These are phyloP conservation scores for Gymnodraco acuticeps DNA, from an alignment of 2,797 vertebrate genomes.

Conservation along the genomic window DNA sequence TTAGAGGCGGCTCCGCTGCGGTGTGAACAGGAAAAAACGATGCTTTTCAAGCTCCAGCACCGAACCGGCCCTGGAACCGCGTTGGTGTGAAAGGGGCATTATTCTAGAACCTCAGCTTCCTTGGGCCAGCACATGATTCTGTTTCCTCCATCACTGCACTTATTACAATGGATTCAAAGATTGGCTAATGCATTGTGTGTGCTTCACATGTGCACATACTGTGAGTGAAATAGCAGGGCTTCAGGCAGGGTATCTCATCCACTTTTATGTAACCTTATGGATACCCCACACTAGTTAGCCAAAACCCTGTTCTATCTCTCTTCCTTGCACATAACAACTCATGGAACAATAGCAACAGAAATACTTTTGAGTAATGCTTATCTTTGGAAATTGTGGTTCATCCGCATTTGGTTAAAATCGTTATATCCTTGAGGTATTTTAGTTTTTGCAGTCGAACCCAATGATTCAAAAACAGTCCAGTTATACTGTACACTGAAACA, in stretches of 20 bases:
- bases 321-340: conserved; percentile 24
- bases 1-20: no score
- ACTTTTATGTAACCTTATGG: conserved; percentile 73
- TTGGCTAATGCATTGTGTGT: conserved; percentile 62
- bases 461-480: conserved; percentile 4
- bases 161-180: conserved; percentile 60
- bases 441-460: neutral
- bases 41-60: no score
- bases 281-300: conserved; percentile 49
- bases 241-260: conserved; percentile 59
- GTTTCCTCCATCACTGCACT: conserved; percentile 63
- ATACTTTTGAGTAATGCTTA: conserved; percentile 1
- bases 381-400: conserved; percentile 17
- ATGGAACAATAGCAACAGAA: conserved; percentile 2
- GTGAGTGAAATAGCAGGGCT: conserved; percentile 36
- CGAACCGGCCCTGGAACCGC: no score
- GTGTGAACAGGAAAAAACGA: no score
- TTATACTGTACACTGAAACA: neutral
- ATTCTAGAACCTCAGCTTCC: conserved; percentile 31
- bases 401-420: neutral
- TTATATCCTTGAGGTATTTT: conserved; percentile 6
- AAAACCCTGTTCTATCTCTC: conserved; percentile 24
- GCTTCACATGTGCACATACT: conserved; percentile 7
- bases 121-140: conserved; percentile 14
- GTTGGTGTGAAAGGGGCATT: no score